These are phyloP conservation scores for Sesamia nonagrioides DNA, from an alignment of 1,140 invertebrate species.

Conservation along the genomic window DNA sequence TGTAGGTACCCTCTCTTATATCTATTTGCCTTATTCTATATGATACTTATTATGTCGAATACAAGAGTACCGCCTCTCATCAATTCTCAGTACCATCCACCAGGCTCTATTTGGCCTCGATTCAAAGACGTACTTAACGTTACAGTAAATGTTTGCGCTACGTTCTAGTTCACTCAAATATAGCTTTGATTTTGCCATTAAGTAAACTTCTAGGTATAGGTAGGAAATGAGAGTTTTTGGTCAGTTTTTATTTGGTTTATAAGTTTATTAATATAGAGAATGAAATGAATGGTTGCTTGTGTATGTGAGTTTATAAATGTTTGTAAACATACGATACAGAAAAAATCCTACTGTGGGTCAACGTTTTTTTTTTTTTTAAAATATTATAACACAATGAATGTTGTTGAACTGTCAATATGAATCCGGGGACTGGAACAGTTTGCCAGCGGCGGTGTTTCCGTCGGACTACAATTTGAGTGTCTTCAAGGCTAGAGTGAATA, in stretches of 20 bases:
- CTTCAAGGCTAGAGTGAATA: no score
- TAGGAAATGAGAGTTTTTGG: not conserved
- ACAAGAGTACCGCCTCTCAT: not conserved
- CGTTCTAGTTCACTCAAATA: not conserved
- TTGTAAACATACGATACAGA: no score
- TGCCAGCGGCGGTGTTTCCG: no score
- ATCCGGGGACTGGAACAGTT: no score
- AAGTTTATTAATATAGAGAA: not conserved
- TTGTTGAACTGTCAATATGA: no score
- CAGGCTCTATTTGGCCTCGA: not conserved
- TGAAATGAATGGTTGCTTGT: no score
- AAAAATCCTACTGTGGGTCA: no score
- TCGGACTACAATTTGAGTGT: no score
- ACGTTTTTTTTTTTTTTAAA: no score
- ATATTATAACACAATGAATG: no score
- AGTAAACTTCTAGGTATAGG: not conserved
- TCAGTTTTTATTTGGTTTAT: not conserved
- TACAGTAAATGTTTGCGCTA: constrained; percentile 15
- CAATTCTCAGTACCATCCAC: not conserved
- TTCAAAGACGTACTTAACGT: constrained; percentile 23
- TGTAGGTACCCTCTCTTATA: not conserved
- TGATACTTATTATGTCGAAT: not conserved
- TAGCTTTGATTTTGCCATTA: constrained; percentile 11
- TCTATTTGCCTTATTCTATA: not conserved
- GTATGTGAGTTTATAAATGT: no score